These are phyloP conservation scores for Apostichopus californicus DNA, from an alignment of 35 echinoderm and acorn worm species.

Conservation along the genomic window DNA sequence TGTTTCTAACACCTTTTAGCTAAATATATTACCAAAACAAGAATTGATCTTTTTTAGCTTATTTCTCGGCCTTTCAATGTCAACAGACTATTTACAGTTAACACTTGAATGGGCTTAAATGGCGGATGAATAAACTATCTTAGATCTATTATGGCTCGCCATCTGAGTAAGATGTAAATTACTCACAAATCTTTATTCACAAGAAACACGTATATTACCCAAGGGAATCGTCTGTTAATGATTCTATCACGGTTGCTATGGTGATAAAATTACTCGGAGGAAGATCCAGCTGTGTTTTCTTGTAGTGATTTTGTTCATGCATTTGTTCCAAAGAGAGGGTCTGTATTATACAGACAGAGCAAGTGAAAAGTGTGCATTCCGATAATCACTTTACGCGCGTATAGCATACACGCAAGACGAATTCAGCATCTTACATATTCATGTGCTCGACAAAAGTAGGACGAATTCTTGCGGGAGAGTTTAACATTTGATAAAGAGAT, in stretches of 20 bases:
- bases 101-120: background rate
- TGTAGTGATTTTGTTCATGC: background rate
- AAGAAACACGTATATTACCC: conserved; percentile 3
- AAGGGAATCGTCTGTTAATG: conserved; percentile 9
- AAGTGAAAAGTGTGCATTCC: background rate
- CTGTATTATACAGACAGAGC: background rate
- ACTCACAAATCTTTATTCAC: background rate
- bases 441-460: no score
- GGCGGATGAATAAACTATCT: conserved; percentile 8
- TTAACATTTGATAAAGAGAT: no score
- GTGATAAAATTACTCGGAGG: background rate
- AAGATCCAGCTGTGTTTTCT: background rate
- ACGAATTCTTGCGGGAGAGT: no score
- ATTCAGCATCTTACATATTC: no score
- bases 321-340: background rate
- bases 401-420: background rate
- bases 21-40: no score
- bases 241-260: background rate
- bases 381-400: background rate
- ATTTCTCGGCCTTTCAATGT: background rate
- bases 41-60: background rate
- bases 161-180: background rate
- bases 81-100: background rate
- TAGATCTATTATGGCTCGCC: background rate
- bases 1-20: no score